phyloP scores from a whole-genome alignment of 2,113 vertebrate species.

The Grus americana region DNA sequence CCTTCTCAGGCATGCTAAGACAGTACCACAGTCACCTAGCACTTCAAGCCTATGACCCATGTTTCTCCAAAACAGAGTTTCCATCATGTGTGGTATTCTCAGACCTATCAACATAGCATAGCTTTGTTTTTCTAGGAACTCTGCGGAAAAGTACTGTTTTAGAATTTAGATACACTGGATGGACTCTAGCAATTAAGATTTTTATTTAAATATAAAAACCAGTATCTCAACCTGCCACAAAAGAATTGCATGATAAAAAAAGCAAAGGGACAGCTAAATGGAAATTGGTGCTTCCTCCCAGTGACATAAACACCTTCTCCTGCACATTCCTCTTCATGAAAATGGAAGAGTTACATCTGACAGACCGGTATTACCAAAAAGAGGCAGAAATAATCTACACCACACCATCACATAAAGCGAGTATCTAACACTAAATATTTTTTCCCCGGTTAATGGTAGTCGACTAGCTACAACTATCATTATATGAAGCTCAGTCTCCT shows the following conservation, averaged over 20 bases:
- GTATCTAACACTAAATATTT: neutral
- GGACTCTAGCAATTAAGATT: neutral
- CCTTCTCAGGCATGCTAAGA: neutral
- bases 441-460: neutral
- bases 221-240: neutral
- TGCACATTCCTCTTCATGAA: neutral
- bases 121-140: neutral
- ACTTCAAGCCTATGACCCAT: neutral
- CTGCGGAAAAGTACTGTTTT: neutral
- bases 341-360: neutral
- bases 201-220: neutral
- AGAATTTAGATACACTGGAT: neutral
- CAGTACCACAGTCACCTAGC: neutral
- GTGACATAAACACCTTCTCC: neutral
- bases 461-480: neutral
- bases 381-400: neutral
- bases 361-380: neutral
- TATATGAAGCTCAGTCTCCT: neutral
- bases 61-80: neutral
- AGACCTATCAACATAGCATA: neutral
- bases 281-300: neutral
- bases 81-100: neutral
- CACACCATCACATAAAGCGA: neutral
- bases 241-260: neutral
- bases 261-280: neutral